A percentile compares a stretch with the other conserved stretches of the same genome.
Conservation (phyloP, 1,140 invertebrate species). For the Diabrotica virgifera region DNA sequence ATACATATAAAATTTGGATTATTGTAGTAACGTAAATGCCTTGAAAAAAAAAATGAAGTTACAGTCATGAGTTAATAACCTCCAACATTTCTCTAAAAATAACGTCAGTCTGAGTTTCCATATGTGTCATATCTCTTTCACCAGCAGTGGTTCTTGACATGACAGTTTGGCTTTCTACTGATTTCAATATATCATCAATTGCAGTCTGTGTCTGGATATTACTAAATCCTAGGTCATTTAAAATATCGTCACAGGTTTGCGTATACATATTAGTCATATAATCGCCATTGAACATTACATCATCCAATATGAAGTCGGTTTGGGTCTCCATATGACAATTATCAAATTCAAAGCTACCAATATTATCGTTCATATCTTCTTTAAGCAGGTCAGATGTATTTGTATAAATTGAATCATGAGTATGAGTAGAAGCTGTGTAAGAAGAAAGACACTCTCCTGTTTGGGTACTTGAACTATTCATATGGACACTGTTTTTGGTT, state of each 20-base stretch:
- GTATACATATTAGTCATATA: conserved; percentile 57
- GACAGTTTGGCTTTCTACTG: conserved; percentile 45
- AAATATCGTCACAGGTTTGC: conserved; percentile 59
- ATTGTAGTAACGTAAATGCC: too few relatives aligned
- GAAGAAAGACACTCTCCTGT: conserved; percentile 26
- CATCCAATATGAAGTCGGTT: conserved; percentile 52
- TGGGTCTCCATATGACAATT: conserved; percentile 58
- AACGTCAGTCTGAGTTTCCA: conserved; percentile 46
- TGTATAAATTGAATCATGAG: conserved; percentile 36
- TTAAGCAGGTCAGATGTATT: conserved; percentile 37
- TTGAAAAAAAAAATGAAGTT: conserved; percentile 7
- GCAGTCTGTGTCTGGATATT: conserved; percentile 61
- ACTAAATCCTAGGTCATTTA: conserved; percentile 53
- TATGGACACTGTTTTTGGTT: conserved; percentile 34
- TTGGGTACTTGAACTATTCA: conserved; percentile 42
- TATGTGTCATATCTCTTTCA: conserved; percentile 37
- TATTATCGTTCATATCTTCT: conserved; percentile 29
- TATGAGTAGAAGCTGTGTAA: conserved; percentile 30
- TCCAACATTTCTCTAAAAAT: conserved; percentile 43
- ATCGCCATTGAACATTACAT: conserved; percentile 42
- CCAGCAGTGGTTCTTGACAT: conserved; percentile 31
- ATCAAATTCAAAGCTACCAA: conserved; percentile 48
- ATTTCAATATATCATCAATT: conserved; percentile 41
- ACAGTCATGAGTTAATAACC: conserved; percentile 47
- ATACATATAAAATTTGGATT: too few relatives aligned